Evolutionary conservation across 1,140 invertebrate species (phyloP).

Genomic region (Leptonema lineaticorne): DNA sequence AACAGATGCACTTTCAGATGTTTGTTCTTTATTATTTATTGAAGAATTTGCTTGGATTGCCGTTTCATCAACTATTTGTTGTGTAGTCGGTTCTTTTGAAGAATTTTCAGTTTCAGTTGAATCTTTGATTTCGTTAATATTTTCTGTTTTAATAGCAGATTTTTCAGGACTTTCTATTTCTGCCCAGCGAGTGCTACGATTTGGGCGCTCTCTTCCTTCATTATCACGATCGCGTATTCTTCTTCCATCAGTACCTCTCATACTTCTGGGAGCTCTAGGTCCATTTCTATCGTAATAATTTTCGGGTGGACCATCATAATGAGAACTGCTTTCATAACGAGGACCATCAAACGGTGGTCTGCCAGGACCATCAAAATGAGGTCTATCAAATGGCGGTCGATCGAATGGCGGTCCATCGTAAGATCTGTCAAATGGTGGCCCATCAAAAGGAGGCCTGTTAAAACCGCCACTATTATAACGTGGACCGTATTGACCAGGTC

Average conservation of each 20-base stretch:
- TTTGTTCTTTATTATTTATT: not conserved
- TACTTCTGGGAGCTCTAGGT: slow-evolving; percentile 46
- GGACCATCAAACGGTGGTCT: slow-evolving; percentile 44
- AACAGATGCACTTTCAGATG: not conserved
- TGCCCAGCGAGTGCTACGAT: slow-evolving; percentile 33
- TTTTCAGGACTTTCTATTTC: slow-evolving; percentile 31
- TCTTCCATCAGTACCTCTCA: slow-evolving; percentile 49
- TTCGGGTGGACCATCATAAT: slow-evolving; percentile 45
- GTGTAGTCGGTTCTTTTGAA: no score
- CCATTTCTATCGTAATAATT: slow-evolving; percentile 50
- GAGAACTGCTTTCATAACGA: slow-evolving; percentile 38
- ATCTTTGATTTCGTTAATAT: slow-evolving; percentile 15
- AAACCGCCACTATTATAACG: slow-evolving; percentile 39
- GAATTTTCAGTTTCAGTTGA: slow-evolving; percentile 3
- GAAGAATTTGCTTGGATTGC: no score
- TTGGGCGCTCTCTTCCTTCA: slow-evolving; percentile 33
- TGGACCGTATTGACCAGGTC: slow-evolving; percentile 43
- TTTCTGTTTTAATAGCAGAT: slow-evolving; percentile 15
- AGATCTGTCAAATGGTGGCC: slow-evolving; percentile 39
- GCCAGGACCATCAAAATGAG: slow-evolving; percentile 41
- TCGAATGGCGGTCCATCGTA: slow-evolving; percentile 49
- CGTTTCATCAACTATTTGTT: no score
- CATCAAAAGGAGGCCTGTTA: slow-evolving; percentile 35
- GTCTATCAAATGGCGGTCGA: slow-evolving; percentile 47
- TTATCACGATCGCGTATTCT: slow-evolving; percentile 46